Conservation (phyloP, 2,888 invertebrate species). For the Alitta virens region DNA sequence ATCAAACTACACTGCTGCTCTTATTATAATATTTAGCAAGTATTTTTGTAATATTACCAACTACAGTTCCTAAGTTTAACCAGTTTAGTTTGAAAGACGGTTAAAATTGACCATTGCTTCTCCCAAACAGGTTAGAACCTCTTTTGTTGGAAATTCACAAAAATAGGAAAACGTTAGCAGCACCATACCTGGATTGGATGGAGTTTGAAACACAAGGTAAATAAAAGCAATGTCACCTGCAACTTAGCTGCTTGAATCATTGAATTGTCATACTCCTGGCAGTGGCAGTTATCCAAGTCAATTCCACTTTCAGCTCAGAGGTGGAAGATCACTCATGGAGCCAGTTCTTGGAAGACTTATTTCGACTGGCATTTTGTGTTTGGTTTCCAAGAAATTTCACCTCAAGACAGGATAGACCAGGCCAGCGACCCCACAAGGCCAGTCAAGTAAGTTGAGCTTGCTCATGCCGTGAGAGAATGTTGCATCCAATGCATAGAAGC, state of each 20-base stretch:
- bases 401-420: background rate
- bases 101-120: too few relatives aligned
- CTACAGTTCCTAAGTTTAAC: too few relatives aligned
- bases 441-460: slow-evolving; percentile 1
- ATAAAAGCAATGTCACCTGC: too few relatives aligned
- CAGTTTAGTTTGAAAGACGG: too few relatives aligned
- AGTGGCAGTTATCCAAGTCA: too few relatives aligned
- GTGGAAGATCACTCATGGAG: slow-evolving; percentile 21
- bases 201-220: background rate
- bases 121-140: slow-evolving; percentile 18
- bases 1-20: too few relatives aligned
- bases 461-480: too few relatives aligned
- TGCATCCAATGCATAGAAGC: too few relatives aligned
- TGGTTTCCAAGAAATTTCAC: slow-evolving; percentile 17
- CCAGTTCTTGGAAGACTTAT: slow-evolving; percentile 15
- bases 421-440: background rate
- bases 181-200: slow-evolving; percentile 23
- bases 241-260: too few relatives aligned
- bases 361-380: slow-evolving; percentile 23
- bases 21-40: too few relatives aligned
- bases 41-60: too few relatives aligned
- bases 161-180: slow-evolving; percentile 14
- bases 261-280: too few relatives aligned
- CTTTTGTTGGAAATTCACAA: slow-evolving; percentile 12
- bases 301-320: background rate